These are phyloP conservation scores for Rugalucina vietnamica DNA, from an alignment of 2,888 invertebrate species.

Conservation along the genomic window DNA sequence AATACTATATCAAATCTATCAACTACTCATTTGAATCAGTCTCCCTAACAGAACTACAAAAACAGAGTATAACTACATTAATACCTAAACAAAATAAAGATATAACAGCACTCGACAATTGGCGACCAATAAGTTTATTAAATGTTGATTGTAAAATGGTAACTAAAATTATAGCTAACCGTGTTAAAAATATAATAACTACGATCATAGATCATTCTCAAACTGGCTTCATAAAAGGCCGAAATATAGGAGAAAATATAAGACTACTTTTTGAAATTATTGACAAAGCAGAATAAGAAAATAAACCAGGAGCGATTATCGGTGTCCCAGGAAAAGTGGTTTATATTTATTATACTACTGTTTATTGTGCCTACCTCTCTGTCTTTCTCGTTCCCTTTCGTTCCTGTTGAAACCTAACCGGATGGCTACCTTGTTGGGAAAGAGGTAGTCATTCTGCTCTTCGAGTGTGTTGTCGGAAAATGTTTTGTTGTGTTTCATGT, in stretches of 20 bases:
- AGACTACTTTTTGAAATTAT: background rate
- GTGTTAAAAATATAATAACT: background rate
- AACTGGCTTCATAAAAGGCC: constrained; percentile 13
- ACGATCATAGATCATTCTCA: background rate
- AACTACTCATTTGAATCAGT: background rate
- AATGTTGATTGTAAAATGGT: constrained; percentile 10
- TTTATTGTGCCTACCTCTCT: no score
- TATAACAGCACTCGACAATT: background rate
- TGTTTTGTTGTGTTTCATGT: no score
- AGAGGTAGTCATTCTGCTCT: no score
- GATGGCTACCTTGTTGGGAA: no score
- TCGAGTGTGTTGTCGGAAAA: no score
- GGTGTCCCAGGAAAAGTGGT: no score
- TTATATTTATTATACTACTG: no score
- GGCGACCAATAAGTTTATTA: constrained; percentile 8
- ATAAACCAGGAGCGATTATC: background rate
- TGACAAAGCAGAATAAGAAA: background rate
- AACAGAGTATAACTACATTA: background rate
- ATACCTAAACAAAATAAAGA: constrained; percentile 1
- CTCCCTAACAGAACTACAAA: background rate
- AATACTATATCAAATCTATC: background rate
- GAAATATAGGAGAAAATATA: background rate
- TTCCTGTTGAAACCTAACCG: no score
- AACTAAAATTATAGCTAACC: constrained; percentile 12
- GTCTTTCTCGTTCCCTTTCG: no score